A percentile compares a stretch with the other conserved stretches of the same genome.
Evolutionary conservation across 1,140 invertebrate species (phyloP).

Genomic region (Zaprionus gabonicus): DNA sequence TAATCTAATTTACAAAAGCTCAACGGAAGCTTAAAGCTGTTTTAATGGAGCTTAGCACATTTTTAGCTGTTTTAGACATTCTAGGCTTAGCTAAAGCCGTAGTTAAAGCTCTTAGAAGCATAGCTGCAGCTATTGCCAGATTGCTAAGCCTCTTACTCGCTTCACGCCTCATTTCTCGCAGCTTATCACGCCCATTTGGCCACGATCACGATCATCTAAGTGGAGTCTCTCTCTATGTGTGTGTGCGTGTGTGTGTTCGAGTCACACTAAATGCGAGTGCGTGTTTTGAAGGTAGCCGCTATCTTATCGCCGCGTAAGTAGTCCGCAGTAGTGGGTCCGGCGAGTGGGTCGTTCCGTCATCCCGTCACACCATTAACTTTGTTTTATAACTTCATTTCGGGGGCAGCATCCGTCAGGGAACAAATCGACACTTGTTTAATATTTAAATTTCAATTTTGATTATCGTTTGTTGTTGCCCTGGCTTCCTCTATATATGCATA

Average conservation of each 20-base stretch:
- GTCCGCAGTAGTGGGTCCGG: slow-evolving; percentile 12
- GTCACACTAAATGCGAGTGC: slow-evolving; percentile 36
- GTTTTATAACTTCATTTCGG: slow-evolving; percentile 76
- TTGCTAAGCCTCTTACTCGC: slow-evolving; percentile 1
- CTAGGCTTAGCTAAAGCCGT: background rate
- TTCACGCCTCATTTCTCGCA: slow-evolving; percentile 14
- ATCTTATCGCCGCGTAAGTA: slow-evolving; percentile 63
- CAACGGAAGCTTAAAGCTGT: background rate
- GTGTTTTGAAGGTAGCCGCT: slow-evolving; percentile 63
- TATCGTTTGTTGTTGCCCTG: slow-evolving; percentile 30
- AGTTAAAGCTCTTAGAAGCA: background rate
- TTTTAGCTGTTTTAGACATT: no score
- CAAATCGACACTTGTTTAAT: slow-evolving; percentile 79
- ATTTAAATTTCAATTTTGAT: slow-evolving; percentile 59
- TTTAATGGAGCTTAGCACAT: background rate
- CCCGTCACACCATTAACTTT: slow-evolving; percentile 70
- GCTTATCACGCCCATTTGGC: slow-evolving; percentile 17
- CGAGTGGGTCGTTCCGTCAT: slow-evolving; percentile 34
- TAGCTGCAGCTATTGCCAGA: background rate
- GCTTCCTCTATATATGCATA: background rate
- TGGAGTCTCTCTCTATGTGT: background rate
- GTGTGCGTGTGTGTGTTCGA: slow-evolving; percentile 2
- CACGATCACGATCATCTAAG: slow-evolving; percentile 30
- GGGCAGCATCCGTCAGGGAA: slow-evolving; percentile 38
- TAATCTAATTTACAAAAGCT: background rate